These are phyloP conservation scores for Enteromius thamalakanensis DNA, from an alignment of 2,797 vertebrate genomes.

Conservation along the genomic window DNA sequence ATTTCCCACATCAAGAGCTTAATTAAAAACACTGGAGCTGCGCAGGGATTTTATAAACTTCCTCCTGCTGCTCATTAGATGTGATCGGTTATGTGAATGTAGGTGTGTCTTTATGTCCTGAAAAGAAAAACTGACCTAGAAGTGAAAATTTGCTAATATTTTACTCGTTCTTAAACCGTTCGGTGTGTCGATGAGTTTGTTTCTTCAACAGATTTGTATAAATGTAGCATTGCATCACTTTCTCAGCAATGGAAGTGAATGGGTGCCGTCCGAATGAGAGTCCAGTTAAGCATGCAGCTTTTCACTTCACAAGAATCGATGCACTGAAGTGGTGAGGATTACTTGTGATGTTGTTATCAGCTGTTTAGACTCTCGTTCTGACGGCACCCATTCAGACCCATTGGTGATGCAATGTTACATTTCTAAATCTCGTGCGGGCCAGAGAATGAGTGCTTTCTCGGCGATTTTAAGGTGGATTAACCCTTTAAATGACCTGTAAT, in stretches of 20 bases:
- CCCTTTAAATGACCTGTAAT: neutral
- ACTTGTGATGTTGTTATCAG: too few relatives aligned
- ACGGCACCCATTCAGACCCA: neutral
- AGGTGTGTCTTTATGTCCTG: neutral
- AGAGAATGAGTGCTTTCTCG: too few relatives aligned
- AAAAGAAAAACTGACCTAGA: neutral
- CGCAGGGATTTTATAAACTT: constrained; percentile 28
- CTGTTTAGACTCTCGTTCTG: too few relatives aligned
- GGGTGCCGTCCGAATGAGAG: too few relatives aligned
- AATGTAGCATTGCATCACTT: neutral
- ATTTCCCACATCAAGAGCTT: constrained; percentile 35
- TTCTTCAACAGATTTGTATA: neutral
- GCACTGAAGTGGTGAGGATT: too few relatives aligned
- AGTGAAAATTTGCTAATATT: neutral
- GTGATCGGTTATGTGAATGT: neutral
- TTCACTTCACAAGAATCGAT: too few relatives aligned
- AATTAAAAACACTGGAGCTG: constrained; percentile 10
- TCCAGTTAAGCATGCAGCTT: too few relatives aligned
- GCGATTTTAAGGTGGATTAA: too few relatives aligned
- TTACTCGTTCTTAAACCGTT: neutral
- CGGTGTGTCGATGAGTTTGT: neutral
- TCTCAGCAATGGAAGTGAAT: neutral
- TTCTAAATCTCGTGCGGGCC: neutral
- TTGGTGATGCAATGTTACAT: neutral
- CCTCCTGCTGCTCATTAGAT: constrained; percentile 1